phyloP scores from a whole-genome alignment of 2,113 vertebrate species.

The Emydocephalus ijimae region DNA sequence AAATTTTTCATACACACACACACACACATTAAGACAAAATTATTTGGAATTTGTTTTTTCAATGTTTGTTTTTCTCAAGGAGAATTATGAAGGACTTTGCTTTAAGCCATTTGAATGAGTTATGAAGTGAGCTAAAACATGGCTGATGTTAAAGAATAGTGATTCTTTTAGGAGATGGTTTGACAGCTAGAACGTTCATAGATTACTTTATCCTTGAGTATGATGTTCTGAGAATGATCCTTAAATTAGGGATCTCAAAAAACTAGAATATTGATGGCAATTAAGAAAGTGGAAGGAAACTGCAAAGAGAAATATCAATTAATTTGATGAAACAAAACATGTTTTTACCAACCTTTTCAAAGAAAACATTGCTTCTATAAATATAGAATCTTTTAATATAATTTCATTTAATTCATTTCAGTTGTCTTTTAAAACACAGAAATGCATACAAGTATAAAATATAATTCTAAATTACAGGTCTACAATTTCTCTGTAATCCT shows the following conservation, averaged over 20 bases:
- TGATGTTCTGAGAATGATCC: not conserved
- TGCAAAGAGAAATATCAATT: not conserved
- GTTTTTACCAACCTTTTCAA: not conserved
- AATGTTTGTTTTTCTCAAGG: not conserved
- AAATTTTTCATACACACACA: too few species aligned
- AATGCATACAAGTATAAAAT: not conserved
- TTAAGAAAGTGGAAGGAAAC: not conserved
- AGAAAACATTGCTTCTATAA: not conserved
- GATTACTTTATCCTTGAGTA: not conserved
- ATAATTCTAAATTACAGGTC: not conserved
- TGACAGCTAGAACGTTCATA: not conserved
- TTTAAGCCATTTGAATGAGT: not conserved
- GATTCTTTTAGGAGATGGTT: not conserved
- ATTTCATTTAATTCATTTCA: not conserved
- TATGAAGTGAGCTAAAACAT: slow-evolving; percentile 3
- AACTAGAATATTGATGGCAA: not conserved
- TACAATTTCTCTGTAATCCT: not conserved
- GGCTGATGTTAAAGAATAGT: not conserved
- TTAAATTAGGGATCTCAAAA: not conserved
- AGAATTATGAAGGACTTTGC: not conserved
- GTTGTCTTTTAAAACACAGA: not conserved
- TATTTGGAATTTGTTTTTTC: not conserved
- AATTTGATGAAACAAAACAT: not conserved
- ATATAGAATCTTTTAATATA: not conserved
- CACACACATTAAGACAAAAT: not conserved